phyloP scores from a whole-genome alignment of 37 sponge, comb jelly and placozoan species.

The Tethya wilhelma region DNA sequence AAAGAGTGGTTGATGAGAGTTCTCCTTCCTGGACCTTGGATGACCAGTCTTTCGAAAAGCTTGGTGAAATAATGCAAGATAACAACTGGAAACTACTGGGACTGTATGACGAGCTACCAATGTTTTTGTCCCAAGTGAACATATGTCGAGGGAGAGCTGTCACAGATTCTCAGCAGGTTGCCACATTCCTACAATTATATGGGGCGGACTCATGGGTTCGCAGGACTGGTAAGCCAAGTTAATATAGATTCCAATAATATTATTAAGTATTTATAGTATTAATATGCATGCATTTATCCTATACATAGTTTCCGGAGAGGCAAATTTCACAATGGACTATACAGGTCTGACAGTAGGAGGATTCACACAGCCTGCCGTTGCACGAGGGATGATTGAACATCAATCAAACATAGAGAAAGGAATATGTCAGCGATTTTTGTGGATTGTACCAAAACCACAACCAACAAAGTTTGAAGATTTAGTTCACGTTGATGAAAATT shows the following conservation, averaged over 20 bases:
- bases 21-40: not conserved
- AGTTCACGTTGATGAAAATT: not conserved
- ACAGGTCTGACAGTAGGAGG: slow-evolving; percentile 38
- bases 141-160: slow-evolving; percentile 13
- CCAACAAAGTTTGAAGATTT: not conserved
- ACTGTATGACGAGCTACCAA: slow-evolving; percentile 14
- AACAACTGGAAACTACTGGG: slow-evolving; percentile 16
- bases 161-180: slow-evolving; percentile 32
- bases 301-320: slow-evolving; percentile 44
- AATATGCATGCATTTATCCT: too few relatives aligned
- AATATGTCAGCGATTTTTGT: not conserved
- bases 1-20: not conserved
- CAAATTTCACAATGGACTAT: slow-evolving; percentile 27
- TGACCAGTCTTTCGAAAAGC: slow-evolving; percentile 16
- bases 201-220: slow-evolving; percentile 28
- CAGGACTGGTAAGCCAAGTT: slow-evolving; percentile 33
- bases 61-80: slow-evolving; percentile 4
- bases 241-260: not conserved
- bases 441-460: not conserved
- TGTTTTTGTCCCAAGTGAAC: slow-evolving; percentile 41
- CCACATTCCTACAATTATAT: slow-evolving; percentile 46
- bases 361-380: slow-evolving; percentile 33
- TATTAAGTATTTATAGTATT: not conserved
- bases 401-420: not conserved
- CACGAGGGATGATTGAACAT: not conserved